phyloP scores from a whole-genome alignment of 2,888 invertebrate genomes.

The Piscicola geometra region DNA sequence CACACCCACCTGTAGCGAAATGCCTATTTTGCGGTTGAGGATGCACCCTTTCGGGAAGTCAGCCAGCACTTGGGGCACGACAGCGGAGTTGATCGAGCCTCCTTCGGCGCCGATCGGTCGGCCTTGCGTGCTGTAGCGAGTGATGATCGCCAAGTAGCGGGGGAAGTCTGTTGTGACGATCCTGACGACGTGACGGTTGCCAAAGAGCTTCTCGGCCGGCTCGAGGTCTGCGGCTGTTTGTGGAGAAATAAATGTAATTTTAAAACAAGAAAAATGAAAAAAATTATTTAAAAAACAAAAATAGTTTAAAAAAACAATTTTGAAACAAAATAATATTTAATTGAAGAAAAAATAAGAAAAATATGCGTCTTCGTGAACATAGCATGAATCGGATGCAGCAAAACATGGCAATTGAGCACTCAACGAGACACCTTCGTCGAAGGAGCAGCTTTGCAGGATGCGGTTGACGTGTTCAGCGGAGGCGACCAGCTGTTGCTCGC shows the following conservation, averaged over 20 bases:
- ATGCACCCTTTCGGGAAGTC: constrained; percentile 98
- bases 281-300: too few relatives aligned
- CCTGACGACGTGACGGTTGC: constrained; percentile 79
- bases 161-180: constrained; percentile 98
- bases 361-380: background rate
- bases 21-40: constrained; percentile 98
- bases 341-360: background rate
- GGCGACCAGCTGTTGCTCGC: constrained; percentile 87
- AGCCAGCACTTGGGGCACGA: constrained; percentile 97
- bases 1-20: constrained; percentile 86
- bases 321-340: background rate
- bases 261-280: background rate
- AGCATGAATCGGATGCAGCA: background rate
- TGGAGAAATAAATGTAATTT: too few relatives aligned
- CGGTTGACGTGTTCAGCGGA: constrained; percentile 90
- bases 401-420: background rate
- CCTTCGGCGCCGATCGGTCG: constrained; percentile 86
- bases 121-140: constrained; percentile 14
- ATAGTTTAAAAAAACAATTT: background rate
- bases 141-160: constrained; percentile 93
- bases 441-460: constrained; percentile 74
- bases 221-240: constrained; percentile 20
- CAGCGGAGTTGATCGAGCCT: constrained; percentile 95
- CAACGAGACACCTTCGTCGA: background rate
- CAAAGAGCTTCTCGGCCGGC: constrained; percentile 69